Percentiles rank a stretch among this genome's conserved stretches.
Evolutionary conservation across 2,888 invertebrate species (phyloP).

Genomic region (Drosophila limbata): DNA sequence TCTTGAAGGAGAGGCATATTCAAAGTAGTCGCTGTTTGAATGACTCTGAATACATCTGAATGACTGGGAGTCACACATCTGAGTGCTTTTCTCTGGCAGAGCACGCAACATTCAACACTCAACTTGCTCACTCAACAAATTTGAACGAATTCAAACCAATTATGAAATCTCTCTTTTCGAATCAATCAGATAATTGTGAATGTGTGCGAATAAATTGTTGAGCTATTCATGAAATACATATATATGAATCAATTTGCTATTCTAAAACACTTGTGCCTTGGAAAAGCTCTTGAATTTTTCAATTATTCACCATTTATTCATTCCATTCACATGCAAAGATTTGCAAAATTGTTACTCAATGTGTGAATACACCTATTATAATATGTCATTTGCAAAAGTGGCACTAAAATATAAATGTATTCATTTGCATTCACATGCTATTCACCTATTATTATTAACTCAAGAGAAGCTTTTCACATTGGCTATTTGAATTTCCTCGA

Average conservation of each 20-base stretch:
- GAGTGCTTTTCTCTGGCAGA: slow-evolving; percentile 4
- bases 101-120: background rate
- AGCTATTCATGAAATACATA: background rate
- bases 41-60: slow-evolving; percentile 17
- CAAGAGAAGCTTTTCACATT: too few species aligned
- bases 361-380: background rate
- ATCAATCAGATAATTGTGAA: slow-evolving; percentile 8
- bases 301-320: background rate
- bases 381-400: background rate
- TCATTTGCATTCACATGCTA: slow-evolving; percentile 2
- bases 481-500: background rate
- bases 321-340: background rate
- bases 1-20: slow-evolving; percentile 46
- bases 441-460: background rate
- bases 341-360: background rate
- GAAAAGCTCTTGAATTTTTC: background rate
- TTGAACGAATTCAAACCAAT: background rate
- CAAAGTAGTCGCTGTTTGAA: slow-evolving; percentile 28
- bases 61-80: slow-evolving; percentile 15
- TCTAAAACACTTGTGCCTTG: background rate
- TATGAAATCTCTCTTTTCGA: background rate
- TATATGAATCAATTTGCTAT: background rate
- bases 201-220: background rate
- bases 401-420: background rate
- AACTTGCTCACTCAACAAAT: background rate